phyloP scores from a whole-genome alignment of 1,140 invertebrate species.

The Calosoma granatense region DNA sequence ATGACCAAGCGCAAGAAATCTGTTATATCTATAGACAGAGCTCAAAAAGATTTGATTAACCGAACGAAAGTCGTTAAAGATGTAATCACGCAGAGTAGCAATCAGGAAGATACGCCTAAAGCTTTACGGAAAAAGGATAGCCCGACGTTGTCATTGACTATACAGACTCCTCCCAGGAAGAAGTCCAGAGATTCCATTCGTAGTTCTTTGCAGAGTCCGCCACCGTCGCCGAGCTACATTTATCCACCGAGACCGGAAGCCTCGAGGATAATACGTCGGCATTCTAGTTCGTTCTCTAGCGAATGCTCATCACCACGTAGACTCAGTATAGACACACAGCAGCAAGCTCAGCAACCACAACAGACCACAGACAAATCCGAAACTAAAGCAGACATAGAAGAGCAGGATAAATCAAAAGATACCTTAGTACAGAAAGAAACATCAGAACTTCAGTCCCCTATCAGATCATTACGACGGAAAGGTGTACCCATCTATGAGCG shows the following conservation, averaged over 20 bases:
- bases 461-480: constrained; percentile 15
- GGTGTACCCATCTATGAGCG: constrained; percentile 17
- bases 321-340: constrained; percentile 19
- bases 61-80: constrained; percentile 36
- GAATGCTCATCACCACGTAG: constrained; percentile 42
- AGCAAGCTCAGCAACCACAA: neutral
- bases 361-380: neutral
- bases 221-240: constrained; percentile 30
- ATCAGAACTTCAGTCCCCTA: constrained; percentile 3
- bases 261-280: constrained; percentile 66
- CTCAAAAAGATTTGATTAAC: constrained; percentile 40
- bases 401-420: constrained; percentile 18
- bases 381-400: constrained; percentile 30
- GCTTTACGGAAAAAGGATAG: constrained; percentile 33
- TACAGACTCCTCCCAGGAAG: constrained; percentile 40
- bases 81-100: constrained; percentile 25
- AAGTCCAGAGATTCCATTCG: constrained; percentile 37
- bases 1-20: constrained; percentile 26
- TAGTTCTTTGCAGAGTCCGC: constrained; percentile 28
- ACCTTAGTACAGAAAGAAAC: constrained; percentile 11
- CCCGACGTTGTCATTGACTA: constrained; percentile 38
- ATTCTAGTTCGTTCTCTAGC: constrained; percentile 73
- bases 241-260: constrained; percentile 53
- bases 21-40: constrained; percentile 39
- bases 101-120: constrained; percentile 27